A percentile compares a stretch with the other conserved stretches of the same genome.
These are phyloP conservation scores for Butorides virescens DNA, from an alignment of 2,113 vertebrate species.

Conservation along the genomic window DNA sequence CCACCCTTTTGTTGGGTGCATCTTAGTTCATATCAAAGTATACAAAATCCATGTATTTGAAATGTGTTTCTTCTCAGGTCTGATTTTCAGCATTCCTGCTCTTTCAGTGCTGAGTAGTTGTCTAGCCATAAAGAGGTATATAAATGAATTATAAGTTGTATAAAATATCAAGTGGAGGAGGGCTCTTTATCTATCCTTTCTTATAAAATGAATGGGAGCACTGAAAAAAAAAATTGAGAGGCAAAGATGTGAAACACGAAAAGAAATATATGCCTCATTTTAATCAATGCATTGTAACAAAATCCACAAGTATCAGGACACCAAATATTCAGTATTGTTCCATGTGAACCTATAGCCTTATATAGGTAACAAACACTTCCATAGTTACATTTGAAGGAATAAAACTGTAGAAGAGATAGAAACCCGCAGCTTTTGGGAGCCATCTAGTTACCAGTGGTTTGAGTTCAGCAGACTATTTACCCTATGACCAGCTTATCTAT, in stretches of 20 bases:
- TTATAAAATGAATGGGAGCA: neutral
- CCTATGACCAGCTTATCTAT: neutral
- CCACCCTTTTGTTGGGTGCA: neutral
- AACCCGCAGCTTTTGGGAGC: neutral
- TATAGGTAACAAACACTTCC: neutral
- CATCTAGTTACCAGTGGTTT: neutral
- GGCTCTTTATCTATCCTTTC: neutral
- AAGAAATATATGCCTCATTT: neutral
- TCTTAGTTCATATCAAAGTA: neutral
- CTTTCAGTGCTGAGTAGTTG: neutral
- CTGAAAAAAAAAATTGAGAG: neutral
- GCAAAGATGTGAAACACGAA: neutral
- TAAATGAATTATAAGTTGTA: neutral
- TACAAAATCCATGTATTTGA: neutral
- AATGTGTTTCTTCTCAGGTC: neutral
- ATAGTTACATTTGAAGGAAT: neutral
- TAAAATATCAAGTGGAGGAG: neutral
- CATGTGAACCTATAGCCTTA: neutral
- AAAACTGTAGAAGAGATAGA: neutral
- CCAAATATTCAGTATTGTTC: neutral
- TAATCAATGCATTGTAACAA: neutral
- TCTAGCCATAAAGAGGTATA: neutral
- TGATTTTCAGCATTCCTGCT: neutral
- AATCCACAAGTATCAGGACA: neutral
- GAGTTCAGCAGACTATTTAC: neutral